Conservation (phyloP, 2,113 vertebrate genomes). For the Cyprinus carpio region DNA sequence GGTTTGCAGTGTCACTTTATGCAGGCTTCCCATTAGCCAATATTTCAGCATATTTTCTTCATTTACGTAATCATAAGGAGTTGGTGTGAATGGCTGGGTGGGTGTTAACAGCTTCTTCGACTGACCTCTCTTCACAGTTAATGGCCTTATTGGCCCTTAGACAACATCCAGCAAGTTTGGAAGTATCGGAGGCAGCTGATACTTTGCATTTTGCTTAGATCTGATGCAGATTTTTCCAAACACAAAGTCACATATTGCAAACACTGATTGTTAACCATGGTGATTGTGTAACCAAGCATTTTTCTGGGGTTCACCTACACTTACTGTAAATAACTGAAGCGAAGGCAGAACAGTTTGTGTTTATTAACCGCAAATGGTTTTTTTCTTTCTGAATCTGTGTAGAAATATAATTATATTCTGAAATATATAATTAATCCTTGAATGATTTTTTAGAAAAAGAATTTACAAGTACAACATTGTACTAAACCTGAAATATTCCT, state of each 20-base stretch:
- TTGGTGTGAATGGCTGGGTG: not conserved
- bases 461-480: not conserved
- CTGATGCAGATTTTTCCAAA: not conserved
- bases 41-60: conserved; percentile 7
- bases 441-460: too few relatives aligned
- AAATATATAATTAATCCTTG: not conserved
- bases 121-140: not conserved
- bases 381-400: not conserved
- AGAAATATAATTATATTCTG: not conserved
- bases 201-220: not conserved
- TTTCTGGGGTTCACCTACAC: not conserved
- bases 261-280: not conserved
- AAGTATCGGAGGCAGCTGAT: not conserved
- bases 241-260: not conserved
- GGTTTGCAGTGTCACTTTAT: not conserved
- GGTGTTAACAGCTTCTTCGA: conserved; percentile 2
- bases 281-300: conserved; percentile 2
- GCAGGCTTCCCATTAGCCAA: not conserved
- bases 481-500: not conserved
- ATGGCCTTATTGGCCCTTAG: not conserved
- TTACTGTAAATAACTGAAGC: not conserved
- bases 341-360: not conserved
- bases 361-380: not conserved
- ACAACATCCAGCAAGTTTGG: not conserved
- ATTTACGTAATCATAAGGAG: conserved; percentile 11